A percentile compares a stretch with the other conserved stretches of the same genome.
These are phyloP conservation scores for Onychostruthus taczanowskii DNA, from an alignment of 2,113 vertebrate genomes.

Conservation along the genomic window DNA sequence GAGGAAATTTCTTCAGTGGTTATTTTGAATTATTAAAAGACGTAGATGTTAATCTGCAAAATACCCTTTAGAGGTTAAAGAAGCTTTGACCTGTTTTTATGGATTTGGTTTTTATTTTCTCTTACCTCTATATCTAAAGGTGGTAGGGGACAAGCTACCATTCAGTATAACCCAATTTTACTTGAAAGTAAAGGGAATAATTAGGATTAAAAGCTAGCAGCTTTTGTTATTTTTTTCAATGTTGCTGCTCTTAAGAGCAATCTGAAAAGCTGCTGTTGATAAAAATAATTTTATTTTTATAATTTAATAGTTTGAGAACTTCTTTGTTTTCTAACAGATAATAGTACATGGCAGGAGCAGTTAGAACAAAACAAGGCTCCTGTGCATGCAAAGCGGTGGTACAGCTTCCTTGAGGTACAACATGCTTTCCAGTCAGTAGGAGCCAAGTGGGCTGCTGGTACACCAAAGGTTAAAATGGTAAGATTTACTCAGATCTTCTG, in stretches of 20 bases:
- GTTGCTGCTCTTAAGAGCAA: not conserved
- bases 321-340: conserved; percentile 72
- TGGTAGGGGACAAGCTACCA: not conserved
- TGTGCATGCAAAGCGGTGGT: conserved; percentile 88
- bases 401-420: conserved; percentile 86
- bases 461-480: conserved; percentile 67
- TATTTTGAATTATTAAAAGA: not conserved
- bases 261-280: not conserved
- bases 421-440: conserved; percentile 80
- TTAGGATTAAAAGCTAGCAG: not conserved
- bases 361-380: conserved; percentile 73
- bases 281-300: not conserved
- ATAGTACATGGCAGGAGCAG: conserved; percentile 75
- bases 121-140: not conserved
- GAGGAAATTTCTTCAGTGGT: not conserved
- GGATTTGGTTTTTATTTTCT: not conserved
- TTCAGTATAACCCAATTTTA: not conserved
- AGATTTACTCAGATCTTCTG: conserved; percentile 8
- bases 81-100: not conserved
- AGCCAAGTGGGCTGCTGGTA: conserved; percentile 75
- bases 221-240: not conserved
- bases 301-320: not conserved
- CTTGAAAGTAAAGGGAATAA: not conserved
- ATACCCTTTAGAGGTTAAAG: not conserved
- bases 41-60: not conserved